These are phyloP conservation scores for Urocyon cinereoargenteus DNA, from an alignment of 2,797 vertebrate species.

Conservation along the genomic window DNA sequence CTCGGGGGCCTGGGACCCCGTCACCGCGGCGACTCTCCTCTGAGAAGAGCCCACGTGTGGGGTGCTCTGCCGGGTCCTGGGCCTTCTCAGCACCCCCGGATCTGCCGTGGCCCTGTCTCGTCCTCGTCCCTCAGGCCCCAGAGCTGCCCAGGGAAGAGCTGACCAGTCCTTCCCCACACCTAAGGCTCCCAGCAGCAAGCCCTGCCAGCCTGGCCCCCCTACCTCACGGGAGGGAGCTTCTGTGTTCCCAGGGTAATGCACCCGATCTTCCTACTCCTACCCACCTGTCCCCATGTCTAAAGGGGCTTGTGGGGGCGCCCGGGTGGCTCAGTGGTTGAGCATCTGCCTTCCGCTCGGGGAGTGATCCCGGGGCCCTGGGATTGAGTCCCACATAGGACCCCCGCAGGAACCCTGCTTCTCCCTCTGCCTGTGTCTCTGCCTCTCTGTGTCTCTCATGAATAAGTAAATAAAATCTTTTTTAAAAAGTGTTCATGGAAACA, in stretches of 20 bases:
- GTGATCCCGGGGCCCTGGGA: no score
- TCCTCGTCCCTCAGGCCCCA: not conserved
- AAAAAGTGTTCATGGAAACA: not conserved
- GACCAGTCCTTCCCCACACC: not conserved
- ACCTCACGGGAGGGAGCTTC: not conserved
- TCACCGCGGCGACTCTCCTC: not conserved
- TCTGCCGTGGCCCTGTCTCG: not conserved
- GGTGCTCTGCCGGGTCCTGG: not conserved
- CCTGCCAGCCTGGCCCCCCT: accelerated
- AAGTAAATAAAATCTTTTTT: no score
- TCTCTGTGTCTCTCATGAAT: no score
- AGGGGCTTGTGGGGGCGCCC: not conserved
- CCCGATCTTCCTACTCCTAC: not conserved
- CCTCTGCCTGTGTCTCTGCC: no score
- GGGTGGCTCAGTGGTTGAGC: no score
- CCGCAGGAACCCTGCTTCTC: no score
- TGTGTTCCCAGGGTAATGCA: accelerated
- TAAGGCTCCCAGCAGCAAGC: not conserved
- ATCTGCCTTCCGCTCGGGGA: no score
- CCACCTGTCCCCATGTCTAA: not conserved
- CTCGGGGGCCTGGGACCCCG: not conserved
- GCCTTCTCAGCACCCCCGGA: not conserved
- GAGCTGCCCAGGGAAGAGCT: not conserved
- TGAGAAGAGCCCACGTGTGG: not conserved
- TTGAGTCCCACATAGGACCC: no score